Percentiles rank a stretch among this genome's conserved stretches.
Conservation (phyloP, 1,140 invertebrate genomes). For the Bombus turneri region DNA sequence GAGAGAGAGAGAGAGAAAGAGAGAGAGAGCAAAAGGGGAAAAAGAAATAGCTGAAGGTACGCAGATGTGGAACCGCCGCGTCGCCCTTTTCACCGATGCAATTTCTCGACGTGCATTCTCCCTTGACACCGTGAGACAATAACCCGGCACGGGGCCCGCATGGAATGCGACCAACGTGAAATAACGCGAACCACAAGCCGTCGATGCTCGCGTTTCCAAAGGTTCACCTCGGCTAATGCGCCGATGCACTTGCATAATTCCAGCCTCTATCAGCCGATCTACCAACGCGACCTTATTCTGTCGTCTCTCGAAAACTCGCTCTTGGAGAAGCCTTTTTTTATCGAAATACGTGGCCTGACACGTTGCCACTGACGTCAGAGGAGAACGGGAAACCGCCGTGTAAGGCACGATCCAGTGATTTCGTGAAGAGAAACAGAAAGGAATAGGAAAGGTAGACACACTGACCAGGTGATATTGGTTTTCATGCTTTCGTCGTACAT, state of each 20-base stretch:
- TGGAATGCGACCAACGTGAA: slow-evolving; percentile 52
- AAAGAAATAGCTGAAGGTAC: slow-evolving; percentile 16
- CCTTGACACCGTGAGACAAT: slow-evolving; percentile 52
- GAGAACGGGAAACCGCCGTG: slow-evolving; percentile 7
- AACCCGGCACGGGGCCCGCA: slow-evolving; percentile 39
- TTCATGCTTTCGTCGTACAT: not conserved
- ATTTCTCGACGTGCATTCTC: slow-evolving; percentile 35
- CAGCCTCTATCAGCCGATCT: slow-evolving; percentile 39
- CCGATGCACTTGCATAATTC: slow-evolving; percentile 57
- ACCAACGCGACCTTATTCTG: slow-evolving; percentile 16
- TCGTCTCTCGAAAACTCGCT: slow-evolving; percentile 25
- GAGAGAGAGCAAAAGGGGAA: no score
- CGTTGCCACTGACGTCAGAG: slow-evolving; percentile 28
- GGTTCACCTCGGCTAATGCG: slow-evolving; percentile 34
- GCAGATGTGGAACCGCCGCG: slow-evolving; percentile 14
- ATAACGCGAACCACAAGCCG: slow-evolving; percentile 47
- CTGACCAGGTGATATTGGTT: not conserved
- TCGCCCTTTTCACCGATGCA: slow-evolving; percentile 24
- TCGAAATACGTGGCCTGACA: slow-evolving; percentile 15
- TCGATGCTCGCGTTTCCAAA: slow-evolving; percentile 50
- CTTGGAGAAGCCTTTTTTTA: slow-evolving; percentile 43
- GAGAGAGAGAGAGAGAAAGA: not conserved
- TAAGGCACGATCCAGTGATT: slow-evolving; percentile 23
- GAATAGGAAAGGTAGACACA: not conserved
- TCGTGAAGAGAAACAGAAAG: slow-evolving; percentile 4